Conservation (phyloP, 2,113 vertebrate species). For the Egretta garzetta region DNA sequence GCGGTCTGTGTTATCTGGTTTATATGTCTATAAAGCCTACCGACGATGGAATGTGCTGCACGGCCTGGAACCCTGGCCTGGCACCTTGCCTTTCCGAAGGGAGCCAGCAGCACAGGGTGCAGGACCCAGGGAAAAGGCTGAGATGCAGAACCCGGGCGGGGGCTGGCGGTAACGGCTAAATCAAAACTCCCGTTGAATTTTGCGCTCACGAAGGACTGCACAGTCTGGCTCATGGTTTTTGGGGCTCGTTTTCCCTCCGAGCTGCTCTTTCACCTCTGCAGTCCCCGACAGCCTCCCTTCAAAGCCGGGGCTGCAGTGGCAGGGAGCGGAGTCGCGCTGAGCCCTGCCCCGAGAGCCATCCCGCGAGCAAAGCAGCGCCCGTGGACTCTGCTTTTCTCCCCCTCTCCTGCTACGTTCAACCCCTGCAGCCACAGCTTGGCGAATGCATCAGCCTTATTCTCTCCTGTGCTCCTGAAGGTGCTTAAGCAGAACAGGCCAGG, state of each 20-base stretch:
- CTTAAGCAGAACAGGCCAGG: not conserved
- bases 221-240: not conserved
- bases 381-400: not conserved
- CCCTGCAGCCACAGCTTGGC: not conserved
- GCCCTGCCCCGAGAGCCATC: not conserved
- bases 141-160: not conserved
- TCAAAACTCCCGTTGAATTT: not conserved
- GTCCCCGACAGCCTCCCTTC: not conserved
- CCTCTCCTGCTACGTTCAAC: fast-evolving
- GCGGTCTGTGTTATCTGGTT: not conserved
- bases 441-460: not conserved
- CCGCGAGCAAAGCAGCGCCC: not conserved
- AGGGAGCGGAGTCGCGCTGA: not conserved
- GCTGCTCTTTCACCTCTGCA: not conserved
- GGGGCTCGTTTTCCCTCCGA: not conserved
- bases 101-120: not conserved
- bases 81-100: not conserved
- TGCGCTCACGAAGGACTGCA: not conserved
- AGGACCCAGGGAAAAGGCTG: not conserved
- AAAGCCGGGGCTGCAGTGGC: not conserved
- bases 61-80: not conserved
- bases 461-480: not conserved
- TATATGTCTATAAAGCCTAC: not conserved
- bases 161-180: not conserved
- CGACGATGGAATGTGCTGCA: not conserved